Percentiles rank a stretch among this genome's conserved stretches.
phyloP scores from a whole-genome alignment of 92 coral and sea anemone species.

The Chrysogorgia sp. region DNA sequence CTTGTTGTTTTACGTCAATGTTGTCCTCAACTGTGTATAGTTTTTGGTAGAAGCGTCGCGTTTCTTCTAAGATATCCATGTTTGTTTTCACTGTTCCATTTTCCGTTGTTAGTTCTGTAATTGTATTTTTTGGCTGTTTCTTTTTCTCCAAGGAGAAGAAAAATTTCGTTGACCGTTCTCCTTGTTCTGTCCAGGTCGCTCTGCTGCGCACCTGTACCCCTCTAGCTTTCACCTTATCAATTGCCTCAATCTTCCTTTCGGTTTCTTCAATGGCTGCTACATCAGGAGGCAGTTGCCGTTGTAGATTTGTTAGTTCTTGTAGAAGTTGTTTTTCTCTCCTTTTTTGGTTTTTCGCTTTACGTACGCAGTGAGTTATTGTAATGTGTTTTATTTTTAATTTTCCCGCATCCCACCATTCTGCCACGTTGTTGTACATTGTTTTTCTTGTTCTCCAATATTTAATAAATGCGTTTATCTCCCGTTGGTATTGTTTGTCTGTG shows the following conservation, averaged over 20 bases:
- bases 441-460: not conserved
- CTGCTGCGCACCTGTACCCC: slow-evolving; percentile 28
- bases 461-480: not conserved
- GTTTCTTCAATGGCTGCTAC: not conserved
- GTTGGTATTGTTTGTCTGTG: not conserved
- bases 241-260: not conserved
- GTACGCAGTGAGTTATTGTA: not conserved
- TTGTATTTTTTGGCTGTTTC: slow-evolving; percentile 24
- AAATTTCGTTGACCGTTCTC: slow-evolving; percentile 22
- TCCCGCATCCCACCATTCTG: slow-evolving; percentile 20
- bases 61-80: not conserved
- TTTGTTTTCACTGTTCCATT: not conserved
- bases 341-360: not conserved
- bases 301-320: not conserved
- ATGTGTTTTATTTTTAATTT: not conserved
- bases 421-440: not conserved
- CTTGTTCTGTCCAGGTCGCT: slow-evolving; percentile 42
- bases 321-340: not conserved
- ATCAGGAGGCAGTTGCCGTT: not conserved
- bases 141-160: slow-evolving; percentile 31
- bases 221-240: not conserved
- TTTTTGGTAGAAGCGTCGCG: slow-evolving; percentile 11
- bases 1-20: too few relatives aligned
- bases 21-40: slow-evolving; percentile 41
- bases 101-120: not conserved